Evolutionary conservation across 2,797 vertebrate genomes (phyloP), one percentile per base, ranked within the genome.

Genomic region (Gymnocypris eckloni): DNA sequence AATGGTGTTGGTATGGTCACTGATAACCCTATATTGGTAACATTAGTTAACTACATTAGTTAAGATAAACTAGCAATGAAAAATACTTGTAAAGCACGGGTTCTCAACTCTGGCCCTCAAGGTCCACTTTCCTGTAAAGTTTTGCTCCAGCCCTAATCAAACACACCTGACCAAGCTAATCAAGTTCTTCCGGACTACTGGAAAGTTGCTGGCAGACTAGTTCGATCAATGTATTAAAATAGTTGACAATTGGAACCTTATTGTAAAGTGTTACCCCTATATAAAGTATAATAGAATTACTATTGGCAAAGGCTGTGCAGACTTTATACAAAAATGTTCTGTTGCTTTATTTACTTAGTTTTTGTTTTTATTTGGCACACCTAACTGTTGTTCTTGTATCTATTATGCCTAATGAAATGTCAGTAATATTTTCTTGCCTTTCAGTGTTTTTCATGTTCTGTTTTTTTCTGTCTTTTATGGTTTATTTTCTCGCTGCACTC

Each of bases 361-460:
- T 87, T 70, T 82, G 45, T 37, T 72, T 87, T 89, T 54, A 41
- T 88, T 77, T 81, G 37, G 78, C 83, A 76, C 12, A 67, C 28
- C 72, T 82, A 75, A 84, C 80, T 80, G 43, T 76, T 88, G 87
- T 79, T n/a, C 45, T 79, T 81, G 56, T 66, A 79, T 89, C 77
- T 82, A 87, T 88, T 77, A 73, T 87, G 59, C 81, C 73, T 86
- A 86, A 88, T 90, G 85, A 89, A 89, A 87, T 71, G 72, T 75
- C 75, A 86, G 66, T 83, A 88, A 86, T 37, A 66, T 59, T 81
- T 87, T 83, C 59, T 86, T 85, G 83, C 72, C 56, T 79, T 81
- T 78, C 72, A 67, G 37, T 82, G 70, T 56, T 83, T 75, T 78
- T 25, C 69, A 41, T 75, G 79, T 71, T 75, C 73, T 78, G 41